These are phyloP conservation scores for Archilochus colubris DNA, from an alignment of 2,113 vertebrate genomes.

Conservation along the genomic window DNA sequence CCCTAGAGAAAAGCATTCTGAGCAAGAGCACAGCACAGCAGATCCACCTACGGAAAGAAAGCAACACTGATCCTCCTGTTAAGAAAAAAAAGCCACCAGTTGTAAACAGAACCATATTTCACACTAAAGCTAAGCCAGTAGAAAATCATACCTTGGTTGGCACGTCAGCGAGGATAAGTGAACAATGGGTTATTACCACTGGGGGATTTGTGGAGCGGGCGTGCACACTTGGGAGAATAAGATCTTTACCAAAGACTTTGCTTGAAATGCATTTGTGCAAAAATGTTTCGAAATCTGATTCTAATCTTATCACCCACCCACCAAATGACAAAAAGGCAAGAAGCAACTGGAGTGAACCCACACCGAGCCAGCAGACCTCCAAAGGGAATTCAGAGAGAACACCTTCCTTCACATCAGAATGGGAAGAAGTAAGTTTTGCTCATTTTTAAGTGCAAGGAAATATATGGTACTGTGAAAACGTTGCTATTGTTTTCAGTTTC, in stretches of 20 bases:
- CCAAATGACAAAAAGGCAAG: conserved; percentile 85
- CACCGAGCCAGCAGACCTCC: conserved; percentile 77
- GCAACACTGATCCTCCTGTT: conserved; percentile 63
- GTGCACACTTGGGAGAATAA: conserved; percentile 93
- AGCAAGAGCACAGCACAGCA: conserved; percentile 68
- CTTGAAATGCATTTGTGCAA: conserved; percentile 92
- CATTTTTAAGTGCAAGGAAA: neutral
- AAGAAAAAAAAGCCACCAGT: conserved; percentile 88
- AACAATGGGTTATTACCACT: conserved; percentile 72
- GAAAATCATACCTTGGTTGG: conserved; percentile 75
- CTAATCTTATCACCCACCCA: conserved; percentile 88
- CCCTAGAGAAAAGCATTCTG: conserved; percentile 68
- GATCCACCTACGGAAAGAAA: conserved; percentile 63
- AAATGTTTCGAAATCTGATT: conserved; percentile 94
- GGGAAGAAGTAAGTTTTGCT: conserved; percentile 91
- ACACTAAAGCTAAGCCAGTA: conserved; percentile 85
- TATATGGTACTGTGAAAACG: neutral
- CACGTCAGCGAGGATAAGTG: conserved; percentile 72
- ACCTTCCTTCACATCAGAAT: conserved; percentile 96
- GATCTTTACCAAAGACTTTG: conserved; percentile 88
- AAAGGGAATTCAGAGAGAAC: conserved; percentile 88
- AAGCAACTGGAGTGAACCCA: conserved; percentile 83
- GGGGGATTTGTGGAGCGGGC: conserved; percentile 89
- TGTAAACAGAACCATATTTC: conserved; percentile 93
- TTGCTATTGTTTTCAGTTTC: conserved; percentile 7